These are phyloP conservation scores for Orcinus orca DNA, from an alignment of 2,113 vertebrate genomes.

Conservation along the genomic window DNA sequence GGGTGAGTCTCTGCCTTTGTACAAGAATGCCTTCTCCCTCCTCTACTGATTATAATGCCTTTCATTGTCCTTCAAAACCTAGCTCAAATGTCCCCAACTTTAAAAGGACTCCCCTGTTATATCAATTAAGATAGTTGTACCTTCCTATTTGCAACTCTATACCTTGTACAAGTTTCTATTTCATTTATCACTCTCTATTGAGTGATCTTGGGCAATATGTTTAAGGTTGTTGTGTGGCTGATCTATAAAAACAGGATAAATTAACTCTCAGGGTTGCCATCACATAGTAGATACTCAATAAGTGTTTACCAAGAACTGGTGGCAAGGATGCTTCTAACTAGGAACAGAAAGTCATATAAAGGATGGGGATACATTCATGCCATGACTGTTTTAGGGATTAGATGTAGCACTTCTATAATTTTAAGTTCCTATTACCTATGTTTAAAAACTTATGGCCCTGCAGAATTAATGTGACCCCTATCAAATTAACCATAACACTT, in stretches of 20 bases:
- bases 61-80: not conserved
- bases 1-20: not conserved
- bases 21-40: not conserved
- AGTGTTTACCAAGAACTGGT: not conserved
- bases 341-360: not conserved
- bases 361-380: not conserved
- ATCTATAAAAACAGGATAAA: not conserved
- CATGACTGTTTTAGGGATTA: not conserved
- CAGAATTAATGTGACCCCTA: not conserved
- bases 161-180: not conserved
- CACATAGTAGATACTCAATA: not conserved
- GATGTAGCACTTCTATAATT: not conserved
- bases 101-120: not conserved
- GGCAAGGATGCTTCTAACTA: not conserved
- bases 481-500: not conserved
- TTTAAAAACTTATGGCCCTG: not conserved
- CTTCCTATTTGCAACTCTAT: not conserved
- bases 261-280: not conserved
- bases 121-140: not conserved
- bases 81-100: not conserved
- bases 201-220: not conserved
- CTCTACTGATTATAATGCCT: not conserved
- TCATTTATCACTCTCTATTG: not conserved
- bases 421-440: not conserved
- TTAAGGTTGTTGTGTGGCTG: not conserved